Evolutionary conservation across 2,888 invertebrate genomes (phyloP), one percentile per base, ranked within the genome.

Genomic region (Epistrophe grossulariae): DNA sequence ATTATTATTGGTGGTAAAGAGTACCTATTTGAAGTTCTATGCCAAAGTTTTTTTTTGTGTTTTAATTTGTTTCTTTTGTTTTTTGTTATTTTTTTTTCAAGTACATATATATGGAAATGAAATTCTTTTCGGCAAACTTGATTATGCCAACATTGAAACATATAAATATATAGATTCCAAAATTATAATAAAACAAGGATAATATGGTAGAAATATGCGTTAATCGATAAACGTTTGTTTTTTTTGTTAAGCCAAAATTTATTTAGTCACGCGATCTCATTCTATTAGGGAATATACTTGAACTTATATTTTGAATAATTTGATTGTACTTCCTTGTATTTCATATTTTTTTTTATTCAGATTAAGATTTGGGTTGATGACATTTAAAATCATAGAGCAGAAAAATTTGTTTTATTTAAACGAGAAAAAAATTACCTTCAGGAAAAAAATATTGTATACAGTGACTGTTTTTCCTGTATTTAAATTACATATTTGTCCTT

Each of bases 1-100:
- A 55, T 71, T 68, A 79, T 55, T n/a, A 59, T 35, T 79, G 70
- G 57, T 60, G 72, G 52, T 60, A 55, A 55, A 6, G 3, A 13
- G 15, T 70, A 24, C 24, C 24, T 24, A 78, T 74, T 82, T 66
- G 78, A 87, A 87, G 87, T 87, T 87, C 87, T 87, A 11, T 87
- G 83, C 87, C 83, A 87, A 87, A 74, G 83, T 76, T 68, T 50
- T 57, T n/a, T n/a, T n/a, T n/a, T n/a, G n/a, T 35, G 31, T 17
- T 13, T 11, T 57, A 31, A 31, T 45, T 43, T 40, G 11, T 43
- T 50, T 38, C 38, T 10, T 4, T 72, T 43, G n/a, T 13, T 68
- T 45, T 43, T 48, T 11, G 28, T 17, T 70, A 40, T 28, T 24
- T 48, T 71, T 40, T 11, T 10, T 68, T 59, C 38, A 13, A 40